Evolutionary conservation across 2,113 vertebrate genomes (phyloP).

Genomic region (Trogon surrucura): DNA sequence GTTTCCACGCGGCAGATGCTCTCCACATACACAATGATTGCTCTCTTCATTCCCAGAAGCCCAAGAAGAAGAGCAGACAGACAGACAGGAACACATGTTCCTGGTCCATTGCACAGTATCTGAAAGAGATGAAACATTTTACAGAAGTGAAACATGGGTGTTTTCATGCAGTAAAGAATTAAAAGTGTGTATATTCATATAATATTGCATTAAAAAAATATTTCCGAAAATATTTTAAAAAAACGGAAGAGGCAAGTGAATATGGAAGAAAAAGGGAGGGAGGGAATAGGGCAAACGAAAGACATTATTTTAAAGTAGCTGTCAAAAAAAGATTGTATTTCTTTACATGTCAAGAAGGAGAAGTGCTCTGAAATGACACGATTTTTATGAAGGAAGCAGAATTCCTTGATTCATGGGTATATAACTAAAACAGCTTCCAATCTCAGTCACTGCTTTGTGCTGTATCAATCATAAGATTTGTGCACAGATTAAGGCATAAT

Average conservation of each 20-base stretch:
- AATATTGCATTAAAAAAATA: neutral
- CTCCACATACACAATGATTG: conserved; percentile 90
- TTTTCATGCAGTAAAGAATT: neutral
- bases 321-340: neutral
- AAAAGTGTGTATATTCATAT: neutral
- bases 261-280: fast-evolving
- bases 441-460: neutral
- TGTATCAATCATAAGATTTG: neutral
- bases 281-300: neutral
- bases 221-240: neutral
- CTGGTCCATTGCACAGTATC: conserved; percentile 96
- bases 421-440: neutral
- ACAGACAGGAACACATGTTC: conserved; percentile 93
- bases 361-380: neutral
- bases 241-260: neutral
- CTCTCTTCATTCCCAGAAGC: conserved; percentile 87
- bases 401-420: neutral
- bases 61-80: conserved; percentile 85
- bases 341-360: neutral
- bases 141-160: neutral
- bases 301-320: neutral
- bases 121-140: conserved; percentile 69
- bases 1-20: conserved; percentile 94
- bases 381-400: neutral
- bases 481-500: neutral